Percentiles rank a stretch among this genome's conserved stretches.
Conservation (phyloP, 2,888 invertebrate species). For the Onchidella celtica region DNA sequence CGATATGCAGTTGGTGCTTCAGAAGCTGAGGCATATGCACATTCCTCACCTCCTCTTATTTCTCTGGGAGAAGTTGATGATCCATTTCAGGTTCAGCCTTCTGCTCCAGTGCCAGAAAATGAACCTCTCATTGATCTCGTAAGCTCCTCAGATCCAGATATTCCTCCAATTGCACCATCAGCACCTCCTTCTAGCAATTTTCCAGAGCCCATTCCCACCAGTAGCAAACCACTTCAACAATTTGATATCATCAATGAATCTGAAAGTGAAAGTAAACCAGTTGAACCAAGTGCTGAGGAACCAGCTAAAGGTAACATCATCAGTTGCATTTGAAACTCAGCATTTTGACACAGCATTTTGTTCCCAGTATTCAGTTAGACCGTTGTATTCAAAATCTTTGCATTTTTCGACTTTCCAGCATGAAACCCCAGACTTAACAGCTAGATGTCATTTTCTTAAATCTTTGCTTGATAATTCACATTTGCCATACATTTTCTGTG, state of each 20-base stretch:
- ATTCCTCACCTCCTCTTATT: conserved; percentile 55
- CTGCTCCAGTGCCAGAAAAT: conserved; percentile 54
- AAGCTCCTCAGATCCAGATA: conserved; percentile 37
- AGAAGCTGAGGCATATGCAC: conserved; percentile 55
- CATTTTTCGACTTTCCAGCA: background rate
- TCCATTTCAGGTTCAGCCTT: conserved; percentile 45
- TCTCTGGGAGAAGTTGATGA: conserved; percentile 53
- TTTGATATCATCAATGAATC: conserved; percentile 7
- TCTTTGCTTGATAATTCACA: too few species aligned
- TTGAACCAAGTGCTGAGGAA: conserved; percentile 30
- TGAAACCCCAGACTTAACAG: background rate
- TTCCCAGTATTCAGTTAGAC: background rate
- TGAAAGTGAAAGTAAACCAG: conserved; percentile 16
- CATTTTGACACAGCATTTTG: background rate
- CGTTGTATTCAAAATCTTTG: background rate
- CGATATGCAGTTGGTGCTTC: conserved; percentile 63
- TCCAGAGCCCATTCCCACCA: conserved; percentile 41
- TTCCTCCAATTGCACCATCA: conserved; percentile 49
- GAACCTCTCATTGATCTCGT: conserved; percentile 49
- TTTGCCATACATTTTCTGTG: background rate
- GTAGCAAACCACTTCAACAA: conserved; percentile 33
- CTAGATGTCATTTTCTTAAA: background rate
- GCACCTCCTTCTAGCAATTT: conserved; percentile 51
- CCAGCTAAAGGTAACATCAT: conserved; percentile 22
- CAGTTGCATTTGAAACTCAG: conserved; percentile 10